A percentile compares a stretch with the other conserved stretches of the same genome.
Evolutionary conservation across 23 tunicate genomes (phyloP).

Genomic region (Aplidium turbinatum): DNA sequence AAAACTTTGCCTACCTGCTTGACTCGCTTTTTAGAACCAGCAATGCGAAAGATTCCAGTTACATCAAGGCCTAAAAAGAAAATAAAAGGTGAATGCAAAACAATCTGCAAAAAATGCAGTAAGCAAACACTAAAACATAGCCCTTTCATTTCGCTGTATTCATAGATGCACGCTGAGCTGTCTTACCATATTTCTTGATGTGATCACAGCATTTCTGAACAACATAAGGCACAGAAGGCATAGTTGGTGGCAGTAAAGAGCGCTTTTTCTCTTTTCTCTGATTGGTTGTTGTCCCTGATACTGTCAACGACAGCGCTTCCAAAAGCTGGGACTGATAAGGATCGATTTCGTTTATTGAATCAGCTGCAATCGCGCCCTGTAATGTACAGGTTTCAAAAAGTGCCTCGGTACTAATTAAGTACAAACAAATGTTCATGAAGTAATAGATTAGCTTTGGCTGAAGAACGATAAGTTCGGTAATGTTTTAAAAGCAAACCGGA

Average conservation of each 20-base stretch:
- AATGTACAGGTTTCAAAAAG: constrained; percentile 16
- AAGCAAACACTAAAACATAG: no score
- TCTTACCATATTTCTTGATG: constrained; percentile 74
- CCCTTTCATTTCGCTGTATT: background rate
- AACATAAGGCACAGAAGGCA: constrained; percentile 93
- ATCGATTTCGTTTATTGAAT: constrained; percentile 68
- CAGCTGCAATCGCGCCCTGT: constrained; percentile 75
- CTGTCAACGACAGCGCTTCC: constrained; percentile 78
- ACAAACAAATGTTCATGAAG: no score
- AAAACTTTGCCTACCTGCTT: constrained; percentile 76
- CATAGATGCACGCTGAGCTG: background rate
- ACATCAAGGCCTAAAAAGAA: constrained; percentile 67
- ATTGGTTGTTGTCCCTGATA: constrained; percentile 47
- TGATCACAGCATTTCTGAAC: constrained; percentile 98
- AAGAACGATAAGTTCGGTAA: no score
- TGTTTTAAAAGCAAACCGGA: no score
- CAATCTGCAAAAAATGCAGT: no score
- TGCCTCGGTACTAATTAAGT: no score
- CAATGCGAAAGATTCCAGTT: constrained; percentile 85
- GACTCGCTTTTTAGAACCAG: constrained; percentile 91
- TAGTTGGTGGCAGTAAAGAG: constrained; percentile 85
- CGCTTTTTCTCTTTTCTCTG: constrained; percentile 55
- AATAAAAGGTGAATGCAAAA: background rate
- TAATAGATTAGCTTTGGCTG: no score
- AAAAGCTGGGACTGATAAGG: constrained; percentile 82